Evolutionary conservation across 2,113 vertebrate species (phyloP), one percentile per base, ranked within the genome.

Genomic region (Periophthalmus modestus): DNA sequence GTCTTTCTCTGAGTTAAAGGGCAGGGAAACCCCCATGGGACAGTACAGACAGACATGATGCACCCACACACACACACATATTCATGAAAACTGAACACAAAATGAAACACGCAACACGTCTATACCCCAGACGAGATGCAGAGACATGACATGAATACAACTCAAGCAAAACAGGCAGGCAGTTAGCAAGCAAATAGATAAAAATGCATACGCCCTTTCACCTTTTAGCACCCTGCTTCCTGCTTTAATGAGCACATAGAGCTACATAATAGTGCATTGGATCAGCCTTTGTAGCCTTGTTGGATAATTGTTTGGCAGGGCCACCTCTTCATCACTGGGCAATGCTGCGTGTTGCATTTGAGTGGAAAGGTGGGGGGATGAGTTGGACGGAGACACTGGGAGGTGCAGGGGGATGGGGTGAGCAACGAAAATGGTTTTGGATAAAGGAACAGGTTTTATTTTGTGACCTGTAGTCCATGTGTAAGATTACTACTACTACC

Each of bases 261-360:
- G 62, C 77, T 69, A 67, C 69, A 80, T 7, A 55, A 21, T 68
- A 74, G 74, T 84, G 86, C 84, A 72, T 78, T 88, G 66, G 78
- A 78, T 82, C 84, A 78, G 81, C 70, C 77, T 80, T 85, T 74
- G 72, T 75, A 82, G 78, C 75, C 72, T 72, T 82, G 83, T 84
- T 80, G 82, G 87, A 85, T 88, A 87, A 92, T 89, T 91, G 80
- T 90, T 92, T 86, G 81, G 88, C 88, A 88, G 80, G 80, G 75
- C 50, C 69, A 55, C 83, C 83, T 88, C 87, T 91, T 90, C 79
- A 89, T 87, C 77, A 88, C 74, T 14, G 21, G 77, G 77, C 82
- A 83, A 84, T 85, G 82, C 80, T 84, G 84, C 2, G 63, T 79
- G 82, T 85, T 83, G 81, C 69, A 78, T 82, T 87, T 82, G 73